These are phyloP conservation scores for Dryobates pubescens DNA, from an alignment of 2,797 vertebrate species.

Conservation along the genomic window DNA sequence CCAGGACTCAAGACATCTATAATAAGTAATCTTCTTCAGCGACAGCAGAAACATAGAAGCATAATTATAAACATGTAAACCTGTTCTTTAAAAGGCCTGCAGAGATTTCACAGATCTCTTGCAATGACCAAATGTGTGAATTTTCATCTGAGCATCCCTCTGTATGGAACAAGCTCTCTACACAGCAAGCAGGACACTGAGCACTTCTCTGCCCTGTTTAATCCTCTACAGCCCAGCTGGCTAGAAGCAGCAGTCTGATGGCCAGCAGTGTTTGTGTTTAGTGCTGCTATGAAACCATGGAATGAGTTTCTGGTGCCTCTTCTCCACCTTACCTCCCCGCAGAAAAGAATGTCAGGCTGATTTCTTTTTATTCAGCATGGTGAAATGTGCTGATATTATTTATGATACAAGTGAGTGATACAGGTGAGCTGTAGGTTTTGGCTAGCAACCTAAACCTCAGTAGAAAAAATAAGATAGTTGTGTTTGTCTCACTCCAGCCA, in stretches of 20 bases:
- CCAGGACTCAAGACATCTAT: neutral
- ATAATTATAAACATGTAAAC: neutral
- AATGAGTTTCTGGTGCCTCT: neutral
- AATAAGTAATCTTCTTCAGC: neutral
- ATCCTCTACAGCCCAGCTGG: neutral
- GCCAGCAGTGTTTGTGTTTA: neutral
- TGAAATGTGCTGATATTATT: fast-evolving
- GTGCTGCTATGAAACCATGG: neutral
- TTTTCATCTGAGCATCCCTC: neutral
- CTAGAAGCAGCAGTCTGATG: neutral
- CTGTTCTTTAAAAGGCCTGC: neutral
- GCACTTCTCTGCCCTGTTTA: neutral
- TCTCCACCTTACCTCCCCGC: neutral
- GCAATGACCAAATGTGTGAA: neutral
- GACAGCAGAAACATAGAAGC: neutral
- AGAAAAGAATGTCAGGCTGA: neutral
- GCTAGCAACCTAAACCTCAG: neutral
- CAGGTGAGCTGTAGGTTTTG: neutral
- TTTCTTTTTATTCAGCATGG: neutral
- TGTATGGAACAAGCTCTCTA: neutral
- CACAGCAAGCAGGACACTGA: neutral
- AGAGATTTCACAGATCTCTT: neutral
- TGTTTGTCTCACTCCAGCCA: neutral
- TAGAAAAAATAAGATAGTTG: neutral
- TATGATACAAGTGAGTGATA: neutral